Evolutionary conservation across 2,888 invertebrate species (phyloP).

Genomic region (Ganaspis brasiliensis): DNA sequence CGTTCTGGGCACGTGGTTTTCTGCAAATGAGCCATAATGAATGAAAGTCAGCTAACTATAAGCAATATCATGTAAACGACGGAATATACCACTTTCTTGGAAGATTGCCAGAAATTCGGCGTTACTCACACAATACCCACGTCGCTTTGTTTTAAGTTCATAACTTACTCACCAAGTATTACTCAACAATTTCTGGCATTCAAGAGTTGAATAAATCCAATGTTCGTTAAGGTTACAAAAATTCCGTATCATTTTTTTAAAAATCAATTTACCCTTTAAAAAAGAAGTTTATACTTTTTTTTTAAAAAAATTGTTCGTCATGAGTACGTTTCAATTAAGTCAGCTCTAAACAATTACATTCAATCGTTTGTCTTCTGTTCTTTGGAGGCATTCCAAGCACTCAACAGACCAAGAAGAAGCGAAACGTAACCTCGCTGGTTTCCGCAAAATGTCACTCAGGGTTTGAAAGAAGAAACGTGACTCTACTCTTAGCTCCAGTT

Average conservation of each 20-base stretch:
- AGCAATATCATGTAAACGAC: conserved; percentile 57
- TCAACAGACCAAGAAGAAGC: conserved; percentile 14
- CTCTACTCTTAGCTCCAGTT: neutral
- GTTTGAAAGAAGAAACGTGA: conserved; percentile 32
- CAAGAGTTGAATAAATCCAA: neutral
- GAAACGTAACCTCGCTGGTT: conserved; percentile 31
- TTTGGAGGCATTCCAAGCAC: conserved; percentile 36
- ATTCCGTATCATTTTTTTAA: neutral
- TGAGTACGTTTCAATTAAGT: neutral
- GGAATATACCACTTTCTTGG: conserved; percentile 61
- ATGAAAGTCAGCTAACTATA: conserved; percentile 63
- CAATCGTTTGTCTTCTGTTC: conserved; percentile 24
- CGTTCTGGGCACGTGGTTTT: conserved; percentile 3
- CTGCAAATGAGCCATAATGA: conserved; percentile 67
- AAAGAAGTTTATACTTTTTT: neutral
- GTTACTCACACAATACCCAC: conserved; percentile 56
- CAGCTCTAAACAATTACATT: conserved; percentile 28
- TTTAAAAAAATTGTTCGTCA: neutral
- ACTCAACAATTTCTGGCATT: conserved; percentile 6
- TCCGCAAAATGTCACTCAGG: conserved; percentile 26
- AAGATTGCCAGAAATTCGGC: conserved; percentile 62
- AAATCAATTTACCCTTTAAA: too few relatives aligned
- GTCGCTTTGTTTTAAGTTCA: conserved; percentile 52
- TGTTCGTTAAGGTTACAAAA: neutral
- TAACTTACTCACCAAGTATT: neutral